Evolutionary conservation across 2,888 invertebrate species (phyloP), one percentile per base, ranked within the genome.

Genomic region (Reticulitermes lucifugus): DNA sequence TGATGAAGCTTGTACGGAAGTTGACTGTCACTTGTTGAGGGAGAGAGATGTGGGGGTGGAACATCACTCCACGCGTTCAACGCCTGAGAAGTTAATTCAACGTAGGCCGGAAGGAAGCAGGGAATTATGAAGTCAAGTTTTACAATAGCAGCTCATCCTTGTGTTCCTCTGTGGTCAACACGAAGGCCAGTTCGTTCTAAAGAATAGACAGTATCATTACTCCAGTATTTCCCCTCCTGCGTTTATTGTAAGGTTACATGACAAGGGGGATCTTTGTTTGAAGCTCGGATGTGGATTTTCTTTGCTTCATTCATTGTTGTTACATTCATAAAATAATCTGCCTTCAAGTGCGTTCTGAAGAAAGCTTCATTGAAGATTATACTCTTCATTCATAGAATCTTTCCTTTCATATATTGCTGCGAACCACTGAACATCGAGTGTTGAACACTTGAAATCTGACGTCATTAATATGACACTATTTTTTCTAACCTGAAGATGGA

Each of bases 1-100:
- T 73, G 73, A 73, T 14, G 77, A 46, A 77, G 41, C 65, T 71
- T 83, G 82, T 46, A 46, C 71, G 82, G 82, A 83, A 83, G 82
- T 83, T 14, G 65, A 65, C 70, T 83, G 82, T 70, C 82, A 83
- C 43, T 83, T 60, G 79, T 65, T 35, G 59, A 35, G 41, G 65
- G 81, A 51, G 21, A 35, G 22, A 65, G 60, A 81, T 12, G 12
- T 46, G 82, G 80, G 25, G 71, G 71, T 29, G 35, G 73, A 21
- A 21, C 77, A 22, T 46, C n/a, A 21, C 35, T 43, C 59, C 60
- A 60, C 43, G 65, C 35, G 59, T 35, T 81, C 60, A 59, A 41
- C 81, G 60, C 70, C 70, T 46, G 70, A 70, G 82, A 70, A 18
- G 71, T 41, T 46, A 70, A 83, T 65, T 83, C 70, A 60, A 29